Percentiles rank a stretch among this genome's conserved stretches.
Conservation (phyloP, 2,797 vertebrate species). For the Pelodytes ibericus region DNA sequence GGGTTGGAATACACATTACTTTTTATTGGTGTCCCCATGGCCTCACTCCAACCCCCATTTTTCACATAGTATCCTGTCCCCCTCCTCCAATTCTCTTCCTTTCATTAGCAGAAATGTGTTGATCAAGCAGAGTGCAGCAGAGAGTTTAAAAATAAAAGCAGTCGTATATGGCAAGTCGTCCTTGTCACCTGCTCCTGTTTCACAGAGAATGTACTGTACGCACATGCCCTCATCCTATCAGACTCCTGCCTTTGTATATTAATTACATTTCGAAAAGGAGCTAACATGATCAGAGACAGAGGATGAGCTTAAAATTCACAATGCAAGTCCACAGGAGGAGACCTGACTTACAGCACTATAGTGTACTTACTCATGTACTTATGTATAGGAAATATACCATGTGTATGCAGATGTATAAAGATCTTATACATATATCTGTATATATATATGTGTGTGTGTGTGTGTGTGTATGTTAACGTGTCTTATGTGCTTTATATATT, state of each 20-base stretch:
- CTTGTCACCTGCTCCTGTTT: constrained; percentile 65
- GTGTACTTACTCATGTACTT: no score
- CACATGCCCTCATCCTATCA: constrained; percentile 41
- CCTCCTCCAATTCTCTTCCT: constrained; percentile 59
- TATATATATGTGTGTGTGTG: neutral
- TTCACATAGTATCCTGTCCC: constrained; percentile 42
- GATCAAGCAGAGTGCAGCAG: constrained; percentile 72
- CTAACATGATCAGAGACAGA: neutral
- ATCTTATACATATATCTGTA: neutral
- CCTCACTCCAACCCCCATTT: constrained; percentile 42
- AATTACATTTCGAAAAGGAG: constrained; percentile 41
- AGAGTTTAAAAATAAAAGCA: constrained; percentile 79
- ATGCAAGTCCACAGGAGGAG: constrained; percentile 21
- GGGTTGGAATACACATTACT: constrained; percentile 60
- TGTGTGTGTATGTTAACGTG: no score
- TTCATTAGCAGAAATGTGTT: constrained; percentile 72
- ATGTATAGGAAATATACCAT: neutral
- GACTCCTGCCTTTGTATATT: constrained; percentile 50
- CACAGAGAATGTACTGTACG: constrained; percentile 54
- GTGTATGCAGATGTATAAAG: neutral
- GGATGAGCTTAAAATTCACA: constrained; percentile 15
- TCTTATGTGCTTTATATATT: no score
- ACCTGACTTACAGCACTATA: no score
- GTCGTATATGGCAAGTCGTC: constrained; percentile 69
- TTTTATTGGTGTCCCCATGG: constrained; percentile 28